Conservation (phyloP, 2,888 invertebrate species). For the Bhutanitis thaidina region DNA sequence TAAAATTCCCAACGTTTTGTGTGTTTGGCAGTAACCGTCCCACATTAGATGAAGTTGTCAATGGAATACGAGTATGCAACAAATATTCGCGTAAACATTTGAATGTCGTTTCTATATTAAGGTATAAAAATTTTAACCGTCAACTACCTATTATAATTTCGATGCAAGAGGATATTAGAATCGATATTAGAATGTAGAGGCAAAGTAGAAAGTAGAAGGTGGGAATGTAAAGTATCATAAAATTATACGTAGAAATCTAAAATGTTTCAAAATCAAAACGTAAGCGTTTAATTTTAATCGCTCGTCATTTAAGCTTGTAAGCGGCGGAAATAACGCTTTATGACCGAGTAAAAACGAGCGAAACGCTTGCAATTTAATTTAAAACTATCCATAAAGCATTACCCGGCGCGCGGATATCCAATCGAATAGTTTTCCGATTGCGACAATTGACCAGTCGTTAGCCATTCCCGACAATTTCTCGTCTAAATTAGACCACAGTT, state of each 20-base stretch:
- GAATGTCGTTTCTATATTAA: no score
- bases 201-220: no score
- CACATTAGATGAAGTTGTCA: no score
- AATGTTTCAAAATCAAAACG: background rate
- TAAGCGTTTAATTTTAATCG: constrained; percentile 6
- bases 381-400: constrained; percentile 14
- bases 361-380: constrained; percentile 14
- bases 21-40: no score
- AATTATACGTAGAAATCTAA: background rate
- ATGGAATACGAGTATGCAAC: no score
- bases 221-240: background rate
- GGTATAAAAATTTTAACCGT: no score
- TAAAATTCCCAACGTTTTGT: no score
- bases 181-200: no score
- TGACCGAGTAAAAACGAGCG: constrained; percentile 10
- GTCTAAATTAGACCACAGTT: constrained; percentile 17
- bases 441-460: constrained; percentile 15
- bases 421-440: constrained; percentile 18
- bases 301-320: background rate
- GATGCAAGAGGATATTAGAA: no score
- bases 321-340: constrained; percentile 9
- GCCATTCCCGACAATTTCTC: constrained; percentile 12
- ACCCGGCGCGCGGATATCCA: constrained; percentile 9
- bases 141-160: no score
- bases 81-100: no score